Evolutionary conservation across 2,797 vertebrate genomes (phyloP).

Genomic region (Triplophysa bombifrons): DNA sequence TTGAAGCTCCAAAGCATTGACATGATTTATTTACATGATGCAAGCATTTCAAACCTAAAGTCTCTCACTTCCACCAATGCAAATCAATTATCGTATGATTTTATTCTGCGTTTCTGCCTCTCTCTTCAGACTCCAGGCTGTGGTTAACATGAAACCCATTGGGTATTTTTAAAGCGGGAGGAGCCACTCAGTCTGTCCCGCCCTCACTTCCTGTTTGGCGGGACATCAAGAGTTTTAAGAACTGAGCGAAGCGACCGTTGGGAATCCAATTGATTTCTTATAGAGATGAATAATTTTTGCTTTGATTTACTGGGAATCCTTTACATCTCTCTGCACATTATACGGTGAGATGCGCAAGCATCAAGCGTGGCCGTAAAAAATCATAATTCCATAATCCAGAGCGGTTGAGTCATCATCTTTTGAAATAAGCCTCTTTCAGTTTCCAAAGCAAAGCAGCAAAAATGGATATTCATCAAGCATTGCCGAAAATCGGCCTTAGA

Average conservation of each 20-base stretch:
- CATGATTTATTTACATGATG: too few relatives aligned
- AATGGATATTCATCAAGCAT: constrained; percentile 67
- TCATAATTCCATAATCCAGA: constrained; percentile 71
- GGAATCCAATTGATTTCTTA: constrained; percentile 7
- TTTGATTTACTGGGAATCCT: constrained; percentile 68
- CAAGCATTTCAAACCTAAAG: too few relatives aligned
- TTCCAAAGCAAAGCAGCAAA: constrained; percentile 58
- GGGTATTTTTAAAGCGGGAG: too few relatives aligned
- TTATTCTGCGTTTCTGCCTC: too few relatives aligned
- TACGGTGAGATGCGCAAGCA: constrained; percentile 67
- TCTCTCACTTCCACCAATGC: too few relatives aligned
- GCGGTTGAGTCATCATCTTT: constrained; percentile 71
- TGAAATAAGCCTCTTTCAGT: constrained; percentile 70
- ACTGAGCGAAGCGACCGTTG: constrained; percentile 13
- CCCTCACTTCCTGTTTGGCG: too few relatives aligned
- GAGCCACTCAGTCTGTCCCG: too few relatives aligned
- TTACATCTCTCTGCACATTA: constrained; percentile 65
- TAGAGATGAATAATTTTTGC: constrained; percentile 28
- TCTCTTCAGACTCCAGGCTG: too few relatives aligned
- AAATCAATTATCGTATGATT: too few relatives aligned
- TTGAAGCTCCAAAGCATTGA: too few relatives aligned
- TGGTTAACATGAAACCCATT: too few relatives aligned
- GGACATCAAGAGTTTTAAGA: neutral
- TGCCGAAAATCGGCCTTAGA: constrained; percentile 61
- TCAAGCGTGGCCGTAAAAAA: constrained; percentile 59